Percentiles rank a stretch among this genome's conserved stretches.
Conservation (phyloP, 2,888 invertebrate genomes). For the Frankliniella intonsa region DNA sequence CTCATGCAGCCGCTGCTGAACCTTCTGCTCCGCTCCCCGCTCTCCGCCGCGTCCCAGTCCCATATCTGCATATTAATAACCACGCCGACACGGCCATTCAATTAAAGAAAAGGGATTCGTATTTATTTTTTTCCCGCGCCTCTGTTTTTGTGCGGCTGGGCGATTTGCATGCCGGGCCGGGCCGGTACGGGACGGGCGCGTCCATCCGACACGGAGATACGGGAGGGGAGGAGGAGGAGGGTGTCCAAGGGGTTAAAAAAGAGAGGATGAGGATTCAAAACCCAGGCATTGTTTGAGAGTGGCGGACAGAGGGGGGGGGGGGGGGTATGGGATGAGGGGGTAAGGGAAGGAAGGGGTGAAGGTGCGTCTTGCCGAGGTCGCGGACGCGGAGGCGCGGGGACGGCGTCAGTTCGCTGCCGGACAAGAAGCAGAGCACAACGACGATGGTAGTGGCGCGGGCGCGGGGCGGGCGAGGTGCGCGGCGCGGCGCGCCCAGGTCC, state of each 20-base stretch:
- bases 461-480: too few species aligned
- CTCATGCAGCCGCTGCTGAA: too few species aligned
- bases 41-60: too few species aligned
- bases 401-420: conserved; percentile 6
- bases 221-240: neutral
- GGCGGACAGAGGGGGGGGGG: neutral
- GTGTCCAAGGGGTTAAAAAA: conserved; percentile 9
- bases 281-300: neutral
- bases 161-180: neutral
- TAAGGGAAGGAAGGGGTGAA: neutral
- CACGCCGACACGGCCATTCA: conserved; percentile 11
- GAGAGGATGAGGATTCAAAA: neutral
- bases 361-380: neutral
- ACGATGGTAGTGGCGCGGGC: too few species aligned
- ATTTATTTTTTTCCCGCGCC: conserved; percentile 22
- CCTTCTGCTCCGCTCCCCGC: too few species aligned
- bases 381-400: neutral
- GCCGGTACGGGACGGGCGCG: neutral
- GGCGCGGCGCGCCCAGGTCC: neutral
- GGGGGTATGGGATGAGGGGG: neutral
- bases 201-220: neutral
- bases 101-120: conserved; percentile 25
- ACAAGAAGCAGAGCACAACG: neutral
- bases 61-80: conserved; percentile 27
- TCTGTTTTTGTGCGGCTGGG: conserved; percentile 18